phyloP scores from a whole-genome alignment of 1,140 invertebrate genomes.

The Catajapyx aquilonaris region DNA sequence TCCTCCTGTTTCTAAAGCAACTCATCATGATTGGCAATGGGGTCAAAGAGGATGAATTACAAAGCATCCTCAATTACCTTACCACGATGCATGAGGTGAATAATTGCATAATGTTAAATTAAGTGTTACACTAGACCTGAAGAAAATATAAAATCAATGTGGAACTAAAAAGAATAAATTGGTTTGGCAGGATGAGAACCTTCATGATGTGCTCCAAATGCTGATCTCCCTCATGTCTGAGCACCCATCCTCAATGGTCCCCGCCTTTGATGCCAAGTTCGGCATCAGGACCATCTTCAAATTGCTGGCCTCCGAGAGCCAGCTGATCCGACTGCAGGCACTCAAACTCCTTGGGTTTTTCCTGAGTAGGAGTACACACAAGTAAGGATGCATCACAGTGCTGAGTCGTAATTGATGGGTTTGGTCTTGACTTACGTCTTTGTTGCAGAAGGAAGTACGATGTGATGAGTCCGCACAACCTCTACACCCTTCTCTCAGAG shows the following conservation, averaged over 20 bases:
- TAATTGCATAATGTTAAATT: too few species aligned
- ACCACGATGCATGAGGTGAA: constrained; percentile 85
- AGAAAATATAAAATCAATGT: too few species aligned
- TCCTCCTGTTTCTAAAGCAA: constrained; percentile 87
- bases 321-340: constrained; percentile 83
- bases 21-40: constrained; percentile 91
- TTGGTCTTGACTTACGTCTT: too few species aligned
- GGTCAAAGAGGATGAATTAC: constrained; percentile 93
- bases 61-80: constrained; percentile 93
- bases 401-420: too few species aligned
- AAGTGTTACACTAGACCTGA: too few species aligned
- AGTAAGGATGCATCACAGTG: constrained; percentile 34
- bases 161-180: too few species aligned
- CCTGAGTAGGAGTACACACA: constrained; percentile 82
- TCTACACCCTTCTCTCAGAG: constrained; percentile 89
- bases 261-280: constrained; percentile 92
- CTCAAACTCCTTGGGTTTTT: constrained; percentile 90
- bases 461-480: constrained; percentile 93
- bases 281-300: constrained; percentile 94
- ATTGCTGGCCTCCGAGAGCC: constrained; percentile 79
- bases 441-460: constrained; percentile 79
- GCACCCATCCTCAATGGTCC: constrained; percentile 95
- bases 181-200: constrained; percentile 97
- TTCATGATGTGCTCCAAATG: constrained; percentile 94
- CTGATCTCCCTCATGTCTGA: constrained; percentile 92